Evolutionary conservation across 2,113 vertebrate genomes (phyloP), one percentile per base, ranked within the genome.

Genomic region (Gulo gulo): DNA sequence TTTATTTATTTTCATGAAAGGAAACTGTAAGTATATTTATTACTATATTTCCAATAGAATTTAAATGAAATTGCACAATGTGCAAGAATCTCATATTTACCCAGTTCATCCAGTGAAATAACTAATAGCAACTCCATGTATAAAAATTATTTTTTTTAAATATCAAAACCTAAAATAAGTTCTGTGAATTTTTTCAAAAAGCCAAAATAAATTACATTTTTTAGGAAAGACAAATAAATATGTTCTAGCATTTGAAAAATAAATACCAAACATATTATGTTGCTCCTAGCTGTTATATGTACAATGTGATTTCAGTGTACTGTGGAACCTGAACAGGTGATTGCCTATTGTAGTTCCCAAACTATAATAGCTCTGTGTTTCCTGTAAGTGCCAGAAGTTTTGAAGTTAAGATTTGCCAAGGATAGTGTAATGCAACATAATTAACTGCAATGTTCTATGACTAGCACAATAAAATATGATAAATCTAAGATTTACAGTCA

Each of bases 331-430:
- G 7, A 36, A 14, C n/a, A 82, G 57, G 55, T 78, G 2, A 90
- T 78, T 96, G 36, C 67, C 21, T 95, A 90, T 95, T 80, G 0
- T 82, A 93, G 52, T 36, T 45, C 61, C 45, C 80, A 92, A 97
- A 16, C 13, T 73, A 16, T 26, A 96, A 88, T 29, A 97, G 2
- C 59, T 98, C 76, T 88, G 31, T 95, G 36, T 97, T 98, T 96
- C 55, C 89, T 86, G 12, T 59, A 84, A 74, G 18, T 83, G 69
- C 96, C 97, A 98, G 94, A 79, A 96, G 39, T 97, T 98, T 80
- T 90, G 67, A 96, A 93, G 5, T 95, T 97, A 93, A 97, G 69
- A 96, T 95, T 97, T 95, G 97, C 45, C 88, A 97, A 96, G 42
- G 73, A 96, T 88, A 94, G 91, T 20, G 47, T 0, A 0, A 47